Evolutionary conservation across 2,888 invertebrate genomes (phyloP), one percentile per base, ranked within the genome.

Genomic region (Xanthia togata): DNA sequence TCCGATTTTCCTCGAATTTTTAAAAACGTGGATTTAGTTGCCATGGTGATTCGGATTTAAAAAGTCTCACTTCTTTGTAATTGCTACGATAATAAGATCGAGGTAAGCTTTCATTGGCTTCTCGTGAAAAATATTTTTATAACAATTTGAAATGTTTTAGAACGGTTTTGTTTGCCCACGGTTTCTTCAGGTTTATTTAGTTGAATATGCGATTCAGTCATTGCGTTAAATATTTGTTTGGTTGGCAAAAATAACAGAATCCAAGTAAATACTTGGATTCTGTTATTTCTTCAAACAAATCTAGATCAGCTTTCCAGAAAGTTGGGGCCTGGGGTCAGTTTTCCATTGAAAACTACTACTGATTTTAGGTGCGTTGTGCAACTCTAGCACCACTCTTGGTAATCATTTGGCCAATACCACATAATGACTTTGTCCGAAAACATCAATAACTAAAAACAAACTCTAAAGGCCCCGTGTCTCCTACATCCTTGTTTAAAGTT

Each of bases 11-110:
- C 73, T 20, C 26, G 2, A 31, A 64, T 41, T 74, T 65, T 55
- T 55, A 57, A 65, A 72, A 69, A 72, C 26, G 50, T 60, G 70
- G 17, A 47, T 31, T 74, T 65, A 12, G 81, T 82, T 69, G 31
- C 81, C 71, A 80, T 75, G 69, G 76, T 57, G 69, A 75, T 59
- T 23, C 20, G 64, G 59, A 55, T 74, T 74, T 44, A 60, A 79
- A 73, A 70, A 59, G 17, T 62, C 77, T 50, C 35, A 57, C 67
- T 41, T 57, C 26, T 76, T 63, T 63, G 41, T 82, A 79, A 76
- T 82, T 65, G 44, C 53, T 20, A n/a, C 35, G 81, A 59, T 73
- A 73, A 81, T 64, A 73, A 74, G 64, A 65, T 64, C 20, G 35
- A 38, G 26, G 57, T 44, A 81, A 44, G 26, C 35, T 53, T 73